Base-by-base conservation (phyloP, 2,797 vertebrate species). In the Oreortyx pictus region DNA sequence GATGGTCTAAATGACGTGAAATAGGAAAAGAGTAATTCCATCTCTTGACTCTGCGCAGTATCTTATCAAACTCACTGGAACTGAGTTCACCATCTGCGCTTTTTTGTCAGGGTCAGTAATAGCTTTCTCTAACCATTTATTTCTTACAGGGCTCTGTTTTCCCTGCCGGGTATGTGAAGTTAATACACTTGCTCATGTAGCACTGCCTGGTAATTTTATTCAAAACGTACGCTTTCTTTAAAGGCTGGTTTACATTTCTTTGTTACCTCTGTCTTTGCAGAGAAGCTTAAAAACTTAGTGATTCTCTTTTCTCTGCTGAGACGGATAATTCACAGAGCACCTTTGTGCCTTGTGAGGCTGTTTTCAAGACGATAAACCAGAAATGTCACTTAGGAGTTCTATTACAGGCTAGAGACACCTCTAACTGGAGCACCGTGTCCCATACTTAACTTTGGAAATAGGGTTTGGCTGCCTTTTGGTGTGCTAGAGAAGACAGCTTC, bases 11-110 rank as follows among this genome's bases (percentile, higher is more conserved):
- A 57, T 72, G 22, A 87, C 0, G 0, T 78, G 82, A 70, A 66
- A 90, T 72, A 75, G 79, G 62, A 70, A 88, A 91, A 71, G 25
- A 82, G 5, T 92, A 90, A 93, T 96, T 94, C 62, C 62, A 57
- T 87, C 54, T 88, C 44, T 62, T 43, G 79, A 66, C 68, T 73
- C 65, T 60, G 14, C 37, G 43, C 64, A 73, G 76, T 56, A 5
- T 93, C 94, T 94, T 78, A 52, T 75, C 76, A 85, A 75, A 66
- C 61, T 77, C 31, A 3, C 0, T 94, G 75, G 46, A 78, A 74
- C 57, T 54, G 50, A 82, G 59, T 85, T 88, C 39, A 49, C 83
- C 86, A 89, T 94, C 91, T 95, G 59, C 86, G 72, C 54, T 11
- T 82, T 80, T 92, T 76, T 75, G 64, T 86, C 49, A 41, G 72